Conservation (phyloP, 2,113 vertebrate species). For the Parus major region DNA sequence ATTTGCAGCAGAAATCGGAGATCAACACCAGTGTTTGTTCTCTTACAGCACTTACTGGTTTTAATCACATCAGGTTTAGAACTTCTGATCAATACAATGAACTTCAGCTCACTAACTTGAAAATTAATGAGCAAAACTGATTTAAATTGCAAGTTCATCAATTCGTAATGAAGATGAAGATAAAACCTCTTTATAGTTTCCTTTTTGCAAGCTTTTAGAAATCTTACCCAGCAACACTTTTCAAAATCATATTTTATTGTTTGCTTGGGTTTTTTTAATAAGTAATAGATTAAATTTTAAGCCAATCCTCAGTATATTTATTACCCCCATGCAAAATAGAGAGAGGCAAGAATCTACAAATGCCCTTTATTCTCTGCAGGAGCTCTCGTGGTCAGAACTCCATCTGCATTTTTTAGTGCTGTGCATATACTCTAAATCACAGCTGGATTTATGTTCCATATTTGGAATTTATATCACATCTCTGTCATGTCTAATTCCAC, state of each 20-base stretch:
- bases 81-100: background rate
- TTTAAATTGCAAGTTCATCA: background rate
- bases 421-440: background rate
- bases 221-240: background rate
- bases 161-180: background rate
- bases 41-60: background rate
- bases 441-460: background rate
- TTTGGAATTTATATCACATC: background rate
- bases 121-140: constrained; percentile 24
- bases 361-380: background rate
- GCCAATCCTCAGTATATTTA: background rate
- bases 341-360: background rate
- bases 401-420: background rate
- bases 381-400: background rate
- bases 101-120: background rate
- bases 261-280: background rate
- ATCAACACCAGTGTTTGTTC: background rate
- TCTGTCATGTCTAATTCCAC: background rate
- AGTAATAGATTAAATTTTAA: background rate
- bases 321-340: background rate
- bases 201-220: background rate
- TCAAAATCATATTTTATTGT: background rate
- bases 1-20: background rate
- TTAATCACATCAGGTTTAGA: background rate
- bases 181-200: background rate